Percentiles rank a stretch among this genome's conserved stretches.
Evolutionary conservation across 2,797 vertebrate genomes (phyloP).

Genomic region (Thamnophis elegans): DNA sequence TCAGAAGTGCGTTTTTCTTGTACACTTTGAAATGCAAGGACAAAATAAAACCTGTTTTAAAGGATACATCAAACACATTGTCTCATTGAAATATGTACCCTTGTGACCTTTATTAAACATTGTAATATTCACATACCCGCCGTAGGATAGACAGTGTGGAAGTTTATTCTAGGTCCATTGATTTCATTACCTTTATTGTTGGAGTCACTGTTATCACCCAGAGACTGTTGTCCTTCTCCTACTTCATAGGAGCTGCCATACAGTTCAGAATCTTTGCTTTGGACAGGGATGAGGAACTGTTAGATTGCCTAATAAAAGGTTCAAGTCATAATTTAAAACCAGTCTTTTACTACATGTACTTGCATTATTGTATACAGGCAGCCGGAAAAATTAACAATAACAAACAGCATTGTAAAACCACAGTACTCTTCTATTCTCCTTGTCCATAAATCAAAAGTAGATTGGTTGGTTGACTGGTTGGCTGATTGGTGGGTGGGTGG

Average conservation of each 20-base stretch:
- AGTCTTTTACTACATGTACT: too few relatives aligned
- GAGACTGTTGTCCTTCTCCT: background rate
- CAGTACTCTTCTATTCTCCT: background rate
- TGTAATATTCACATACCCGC: background rate
- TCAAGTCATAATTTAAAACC: background rate
- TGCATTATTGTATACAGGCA: background rate
- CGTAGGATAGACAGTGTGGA: background rate
- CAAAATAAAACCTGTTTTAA: conserved; percentile 13
- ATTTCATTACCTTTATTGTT: background rate
- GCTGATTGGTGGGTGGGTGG: background rate
- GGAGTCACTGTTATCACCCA: background rate
- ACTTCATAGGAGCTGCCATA: background rate
- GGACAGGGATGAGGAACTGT: background rate
- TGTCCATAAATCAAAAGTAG: background rate
- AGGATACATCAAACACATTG: background rate
- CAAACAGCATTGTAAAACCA: background rate
- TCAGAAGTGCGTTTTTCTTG: conserved; percentile 37
- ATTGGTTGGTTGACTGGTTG: background rate
- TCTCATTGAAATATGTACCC: background rate
- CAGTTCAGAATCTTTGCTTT: background rate
- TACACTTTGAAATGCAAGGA: conserved; percentile 55
- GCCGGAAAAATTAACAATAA: background rate
- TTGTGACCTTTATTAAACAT: background rate
- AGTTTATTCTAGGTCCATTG: background rate
- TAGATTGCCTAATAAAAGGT: background rate